Evolutionary conservation across 2,888 invertebrate genomes (phyloP), one percentile per base, ranked within the genome.

Genomic region (Synanthedon andrenaeformis): DNA sequence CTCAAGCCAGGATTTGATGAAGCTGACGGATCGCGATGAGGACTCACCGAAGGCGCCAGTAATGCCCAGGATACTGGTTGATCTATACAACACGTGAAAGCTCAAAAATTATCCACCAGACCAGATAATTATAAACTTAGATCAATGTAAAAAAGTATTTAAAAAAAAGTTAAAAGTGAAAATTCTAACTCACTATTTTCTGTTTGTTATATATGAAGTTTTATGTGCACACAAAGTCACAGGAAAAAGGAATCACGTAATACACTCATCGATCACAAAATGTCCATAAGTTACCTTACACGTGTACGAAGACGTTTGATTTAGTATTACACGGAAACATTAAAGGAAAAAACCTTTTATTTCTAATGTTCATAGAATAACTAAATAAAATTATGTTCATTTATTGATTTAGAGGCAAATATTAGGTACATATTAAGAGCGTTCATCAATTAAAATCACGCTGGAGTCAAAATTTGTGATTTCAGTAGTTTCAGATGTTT

Each of bases 41-140:
- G 97, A 55, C 96, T 95, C 60, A 98, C 92, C 49, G 97, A 94
- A 19, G 97, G 97, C 41, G 96, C 93, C 70, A 97, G 88, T 84
- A 97, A 92, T 60, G 93, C 92, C 92, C 96, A 95, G 5, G 95
- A 95, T 51, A 96, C 92, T 19, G 97, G 95, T 59, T 90, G 90
- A 70, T 94, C 95, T 95, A 82, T 35, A 10, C 35, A 35, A 35
- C 35, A 35, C 3, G 35, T 10, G 35, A 35, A 35, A n/a, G n/a
- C n/a, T n/a, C n/a, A 28, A 28, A 1, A 6, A 28, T 28, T 28
- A 28, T 28, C 1, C 28, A 28, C 28, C 45, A 48, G 11, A 35
- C 19, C 2, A 19, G 19, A 23, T 23, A 23, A 23, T 23, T 4
- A 23, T 35, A 14, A 51, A 4, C 6, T n/a, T 35, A 41, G 23